Conservation (phyloP, 2,888 invertebrate genomes). For the Blastobasis lacticolella region DNA sequence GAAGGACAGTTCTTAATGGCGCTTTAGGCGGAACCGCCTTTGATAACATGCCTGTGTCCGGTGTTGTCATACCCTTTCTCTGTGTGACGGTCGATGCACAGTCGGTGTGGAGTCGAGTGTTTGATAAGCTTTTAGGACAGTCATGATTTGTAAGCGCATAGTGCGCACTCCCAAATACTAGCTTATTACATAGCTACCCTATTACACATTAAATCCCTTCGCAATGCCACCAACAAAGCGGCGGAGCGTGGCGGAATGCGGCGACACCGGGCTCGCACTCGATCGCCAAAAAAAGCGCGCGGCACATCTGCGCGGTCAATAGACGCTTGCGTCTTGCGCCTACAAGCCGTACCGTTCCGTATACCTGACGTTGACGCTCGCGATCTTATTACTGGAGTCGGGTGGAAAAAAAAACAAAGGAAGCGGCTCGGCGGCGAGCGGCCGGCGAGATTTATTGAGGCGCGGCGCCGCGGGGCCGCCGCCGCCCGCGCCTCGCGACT, state of each 20-base stretch:
- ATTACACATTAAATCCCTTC: too few relatives aligned
- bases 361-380: slow-evolving; percentile 66
- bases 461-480: slow-evolving; percentile 56
- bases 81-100: too few relatives aligned
- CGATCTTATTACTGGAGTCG: slow-evolving; percentile 57
- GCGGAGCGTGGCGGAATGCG: background rate
- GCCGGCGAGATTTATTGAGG: slow-evolving; percentile 59
- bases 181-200: too few relatives aligned
- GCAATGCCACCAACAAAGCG: too few relatives aligned
- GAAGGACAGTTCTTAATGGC: background rate
- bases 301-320: slow-evolving; percentile 46
- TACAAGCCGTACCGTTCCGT: slow-evolving; percentile 19
- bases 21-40: background rate
- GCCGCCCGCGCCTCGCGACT: slow-evolving; percentile 33
- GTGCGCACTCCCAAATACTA: too few relatives aligned
- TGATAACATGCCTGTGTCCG: too few relatives aligned
- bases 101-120: too few relatives aligned
- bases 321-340: slow-evolving; percentile 21
- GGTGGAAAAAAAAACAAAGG: slow-evolving; percentile 55
- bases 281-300: slow-evolving; percentile 18
- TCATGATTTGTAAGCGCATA: too few relatives aligned
- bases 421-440: slow-evolving; percentile 38
- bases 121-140: too few relatives aligned
- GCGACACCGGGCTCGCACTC: slow-evolving; percentile 13
- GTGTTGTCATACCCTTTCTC: too few relatives aligned